A percentile compares a stretch with the other conserved stretches of the same genome.
These are phyloP conservation scores for Enteromius viviparus DNA, from an alignment of 2,797 vertebrate genomes.

Conservation along the genomic window DNA sequence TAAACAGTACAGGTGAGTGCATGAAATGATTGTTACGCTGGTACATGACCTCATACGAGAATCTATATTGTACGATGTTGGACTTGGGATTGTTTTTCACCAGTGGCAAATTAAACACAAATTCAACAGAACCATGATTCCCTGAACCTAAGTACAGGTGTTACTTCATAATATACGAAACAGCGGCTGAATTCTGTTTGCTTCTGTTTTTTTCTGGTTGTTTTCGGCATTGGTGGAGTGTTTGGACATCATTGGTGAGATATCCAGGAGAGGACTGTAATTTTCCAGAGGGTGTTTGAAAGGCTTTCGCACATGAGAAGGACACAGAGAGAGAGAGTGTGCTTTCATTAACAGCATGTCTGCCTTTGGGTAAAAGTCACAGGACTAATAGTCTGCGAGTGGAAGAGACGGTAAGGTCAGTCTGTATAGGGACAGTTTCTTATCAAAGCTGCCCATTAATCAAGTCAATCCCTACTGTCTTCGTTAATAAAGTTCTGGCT, in stretches of 20 bases:
- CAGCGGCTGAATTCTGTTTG: neutral
- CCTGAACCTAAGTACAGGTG: neutral
- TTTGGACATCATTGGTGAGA: slow-evolving; percentile 20
- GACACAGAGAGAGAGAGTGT: neutral
- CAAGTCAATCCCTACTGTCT: neutral
- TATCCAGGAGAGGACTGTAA: neutral
- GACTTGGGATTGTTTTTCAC: neutral
- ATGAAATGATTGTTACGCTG: neutral
- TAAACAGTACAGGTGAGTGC: slow-evolving; percentile 87
- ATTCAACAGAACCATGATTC: neutral
- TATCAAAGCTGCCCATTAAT: neutral
- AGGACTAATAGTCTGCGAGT: neutral
- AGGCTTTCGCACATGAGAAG: neutral
- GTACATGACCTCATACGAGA: neutral
- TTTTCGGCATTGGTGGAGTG: neutral
- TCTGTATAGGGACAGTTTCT: neutral
- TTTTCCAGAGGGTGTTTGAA: slow-evolving; percentile 19
- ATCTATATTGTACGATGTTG: neutral
- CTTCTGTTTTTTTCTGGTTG: neutral
- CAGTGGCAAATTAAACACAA: neutral
- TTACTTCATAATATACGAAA: neutral
- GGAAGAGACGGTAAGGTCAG: neutral
- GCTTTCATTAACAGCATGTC: neutral
- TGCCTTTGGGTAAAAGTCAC: neutral
- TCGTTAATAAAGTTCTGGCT: neutral